phyloP scores from a whole-genome alignment of 1,140 invertebrate genomes.

The Hylaeus volcanicus region DNA sequence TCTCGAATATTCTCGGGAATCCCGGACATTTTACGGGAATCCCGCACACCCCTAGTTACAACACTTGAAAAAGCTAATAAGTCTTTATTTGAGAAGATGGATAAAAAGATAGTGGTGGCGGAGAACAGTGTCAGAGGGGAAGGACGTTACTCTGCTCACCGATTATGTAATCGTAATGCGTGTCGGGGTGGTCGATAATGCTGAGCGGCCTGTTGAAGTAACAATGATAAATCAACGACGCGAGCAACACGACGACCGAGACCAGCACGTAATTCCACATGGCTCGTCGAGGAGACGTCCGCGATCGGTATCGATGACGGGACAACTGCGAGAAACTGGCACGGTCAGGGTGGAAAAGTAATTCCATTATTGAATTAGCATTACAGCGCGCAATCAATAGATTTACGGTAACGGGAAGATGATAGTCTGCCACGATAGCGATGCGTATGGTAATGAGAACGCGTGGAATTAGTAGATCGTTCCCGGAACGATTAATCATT shows the following conservation, averaged over 20 bases:
- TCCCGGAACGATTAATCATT: no score
- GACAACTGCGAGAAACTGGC: slow-evolving; percentile 31
- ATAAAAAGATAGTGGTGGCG: no score
- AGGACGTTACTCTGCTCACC: slow-evolving; percentile 64
- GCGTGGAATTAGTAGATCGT: not conserved
- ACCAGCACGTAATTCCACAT: slow-evolving; percentile 75
- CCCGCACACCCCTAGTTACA: no score
- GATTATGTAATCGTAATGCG: slow-evolving; percentile 75
- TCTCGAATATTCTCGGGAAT: no score
- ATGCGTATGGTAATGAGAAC: not conserved
- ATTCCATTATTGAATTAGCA: slow-evolving; percentile 79
- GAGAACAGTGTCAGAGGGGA: no score
- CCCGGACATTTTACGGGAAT: no score
- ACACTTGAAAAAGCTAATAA: no score
- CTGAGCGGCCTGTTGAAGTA: slow-evolving; percentile 70
- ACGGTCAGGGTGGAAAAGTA: slow-evolving; percentile 42
- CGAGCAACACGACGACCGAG: slow-evolving; percentile 64
- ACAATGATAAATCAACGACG: slow-evolving; percentile 72
- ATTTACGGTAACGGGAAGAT: slow-evolving; percentile 43
- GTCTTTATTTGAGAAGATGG: no score
- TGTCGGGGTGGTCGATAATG: slow-evolving; percentile 68
- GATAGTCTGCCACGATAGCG: not conserved
- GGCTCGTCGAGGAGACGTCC: not conserved
- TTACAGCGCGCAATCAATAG: slow-evolving; percentile 58
- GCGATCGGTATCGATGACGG: slow-evolving; percentile 30